These are phyloP conservation scores for Tringa solitaria DNA, from an alignment of 2,113 vertebrate genomes.

Conservation along the genomic window DNA sequence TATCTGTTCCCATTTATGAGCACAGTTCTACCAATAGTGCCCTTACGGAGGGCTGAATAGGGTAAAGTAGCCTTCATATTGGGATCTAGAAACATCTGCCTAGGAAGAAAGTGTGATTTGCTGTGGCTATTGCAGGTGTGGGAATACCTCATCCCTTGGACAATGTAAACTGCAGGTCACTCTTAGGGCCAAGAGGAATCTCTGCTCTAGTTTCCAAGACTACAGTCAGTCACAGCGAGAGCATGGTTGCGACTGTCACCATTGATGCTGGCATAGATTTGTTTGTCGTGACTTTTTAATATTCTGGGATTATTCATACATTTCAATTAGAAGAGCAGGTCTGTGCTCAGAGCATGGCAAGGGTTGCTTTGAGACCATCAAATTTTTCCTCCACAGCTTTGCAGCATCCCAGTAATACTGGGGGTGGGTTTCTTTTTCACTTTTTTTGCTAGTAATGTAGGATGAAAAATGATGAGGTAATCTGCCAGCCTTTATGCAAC, in stretches of 20 bases:
- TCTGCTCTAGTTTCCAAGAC: background rate
- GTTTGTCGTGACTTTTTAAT: background rate
- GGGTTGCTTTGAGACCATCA: background rate
- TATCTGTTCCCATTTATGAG: background rate
- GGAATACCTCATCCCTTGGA: background rate
- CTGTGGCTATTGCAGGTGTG: background rate
- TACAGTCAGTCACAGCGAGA: background rate
- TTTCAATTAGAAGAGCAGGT: background rate
- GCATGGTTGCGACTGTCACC: background rate
- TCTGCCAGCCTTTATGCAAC: slow-evolving; percentile 53
- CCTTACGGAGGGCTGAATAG: background rate
- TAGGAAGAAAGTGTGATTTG: background rate
- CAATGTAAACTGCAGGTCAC: background rate
- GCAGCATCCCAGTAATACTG: background rate
- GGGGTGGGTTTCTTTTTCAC: background rate
- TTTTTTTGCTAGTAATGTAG: background rate
- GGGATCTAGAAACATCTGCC: background rate
- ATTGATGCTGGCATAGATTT: background rate
- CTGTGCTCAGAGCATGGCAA: background rate
- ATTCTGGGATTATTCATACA: background rate
- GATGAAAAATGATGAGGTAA: slow-evolving; percentile 38
- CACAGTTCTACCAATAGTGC: background rate
- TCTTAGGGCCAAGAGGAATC: background rate
- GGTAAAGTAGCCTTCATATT: background rate
- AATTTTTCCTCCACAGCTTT: background rate